phyloP scores from a whole-genome alignment of 1,140 invertebrate genomes.

The Ladona fulva region DNA sequence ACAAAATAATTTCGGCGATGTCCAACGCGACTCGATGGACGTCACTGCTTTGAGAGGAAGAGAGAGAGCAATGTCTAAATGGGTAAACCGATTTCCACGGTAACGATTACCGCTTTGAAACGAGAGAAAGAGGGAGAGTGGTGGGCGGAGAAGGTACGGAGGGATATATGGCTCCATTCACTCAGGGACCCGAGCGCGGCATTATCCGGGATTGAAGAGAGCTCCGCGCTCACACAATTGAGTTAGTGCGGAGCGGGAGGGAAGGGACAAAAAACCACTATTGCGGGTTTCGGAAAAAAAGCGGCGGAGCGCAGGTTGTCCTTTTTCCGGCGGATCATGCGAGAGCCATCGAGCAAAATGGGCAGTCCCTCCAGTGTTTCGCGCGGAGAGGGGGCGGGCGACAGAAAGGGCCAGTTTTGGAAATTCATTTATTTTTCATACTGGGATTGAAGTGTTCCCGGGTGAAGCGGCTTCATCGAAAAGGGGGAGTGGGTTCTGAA shows the following conservation, averaged over 20 bases:
- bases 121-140: neutral
- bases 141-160: neutral
- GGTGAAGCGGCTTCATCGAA: neutral
- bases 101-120: neutral
- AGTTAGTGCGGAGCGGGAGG: neutral
- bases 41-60: neutral
- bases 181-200: neutral
- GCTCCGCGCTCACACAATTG: constrained; percentile 1
- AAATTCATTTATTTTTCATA: constrained; percentile 8
- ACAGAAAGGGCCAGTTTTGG: neutral
- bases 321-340: neutral
- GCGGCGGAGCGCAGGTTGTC: neutral
- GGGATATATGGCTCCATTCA: neutral
- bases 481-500: neutral
- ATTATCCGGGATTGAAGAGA: neutral
- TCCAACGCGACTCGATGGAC: neutral
- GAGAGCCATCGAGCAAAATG: neutral
- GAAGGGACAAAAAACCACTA: neutral
- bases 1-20: neutral
- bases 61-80: neutral
- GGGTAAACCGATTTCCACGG: constrained; percentile 7
- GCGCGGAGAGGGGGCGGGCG: neutral
- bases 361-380: neutral
- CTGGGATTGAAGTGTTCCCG: neutral
- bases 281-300: neutral